phyloP scores from a whole-genome alignment of 64 coral and sea anemone species.

The Montipora capricornis region DNA sequence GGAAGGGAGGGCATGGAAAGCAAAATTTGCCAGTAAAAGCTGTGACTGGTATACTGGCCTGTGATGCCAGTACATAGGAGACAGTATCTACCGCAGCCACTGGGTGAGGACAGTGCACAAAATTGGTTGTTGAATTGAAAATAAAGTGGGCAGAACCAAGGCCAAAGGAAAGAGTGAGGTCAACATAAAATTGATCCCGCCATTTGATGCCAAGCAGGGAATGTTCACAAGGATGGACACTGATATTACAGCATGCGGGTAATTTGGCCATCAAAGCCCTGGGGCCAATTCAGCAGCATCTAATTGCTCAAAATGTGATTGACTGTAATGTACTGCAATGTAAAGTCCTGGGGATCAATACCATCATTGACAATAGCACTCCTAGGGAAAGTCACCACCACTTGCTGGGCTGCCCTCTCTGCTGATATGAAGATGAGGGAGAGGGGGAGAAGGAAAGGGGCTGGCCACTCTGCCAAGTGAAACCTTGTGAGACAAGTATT shows the following conservation, averaged over 20 bases:
- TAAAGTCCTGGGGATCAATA: background rate
- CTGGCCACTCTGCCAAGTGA: too few species aligned
- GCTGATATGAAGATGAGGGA: background rate
- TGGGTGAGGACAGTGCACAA: too few species aligned
- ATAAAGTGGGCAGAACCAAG: background rate
- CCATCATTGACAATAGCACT: background rate
- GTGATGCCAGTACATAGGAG: too few species aligned
- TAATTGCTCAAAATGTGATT: background rate
- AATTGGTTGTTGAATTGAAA: too few species aligned
- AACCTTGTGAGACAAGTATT: too few species aligned
- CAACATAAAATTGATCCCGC: background rate
- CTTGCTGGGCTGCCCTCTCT: background rate
- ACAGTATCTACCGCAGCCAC: too few species aligned
- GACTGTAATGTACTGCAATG: background rate
- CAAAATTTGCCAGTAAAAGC: too few species aligned
- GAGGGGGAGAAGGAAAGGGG: background rate
- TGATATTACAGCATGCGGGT: background rate
- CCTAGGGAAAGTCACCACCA: background rate
- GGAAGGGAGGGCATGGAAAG: too few species aligned
- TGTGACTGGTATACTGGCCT: too few species aligned
- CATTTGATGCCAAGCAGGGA: background rate
- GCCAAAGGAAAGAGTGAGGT: background rate
- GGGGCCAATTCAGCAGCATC: background rate
- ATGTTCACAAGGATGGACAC: background rate
- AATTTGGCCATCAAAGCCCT: constrained; percentile 1